A percentile compares a stretch with the other conserved stretches of the same genome.
Conservation (phyloP, 2,113 vertebrate species). For the Brevimyrus niger region DNA sequence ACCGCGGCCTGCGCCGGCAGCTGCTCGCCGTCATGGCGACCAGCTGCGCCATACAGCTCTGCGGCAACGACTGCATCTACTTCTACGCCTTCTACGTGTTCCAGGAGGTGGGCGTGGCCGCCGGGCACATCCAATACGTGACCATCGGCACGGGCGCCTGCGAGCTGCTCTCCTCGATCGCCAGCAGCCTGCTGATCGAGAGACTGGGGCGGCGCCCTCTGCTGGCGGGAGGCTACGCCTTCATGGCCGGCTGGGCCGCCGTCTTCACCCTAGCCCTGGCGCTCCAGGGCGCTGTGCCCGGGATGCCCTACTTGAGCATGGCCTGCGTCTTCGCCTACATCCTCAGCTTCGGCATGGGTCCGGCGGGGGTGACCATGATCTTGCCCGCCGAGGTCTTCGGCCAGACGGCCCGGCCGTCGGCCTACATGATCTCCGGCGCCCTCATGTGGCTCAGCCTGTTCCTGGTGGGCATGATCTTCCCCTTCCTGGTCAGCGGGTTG, state of each 20-base stretch:
- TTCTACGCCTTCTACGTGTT: constrained; percentile 79
- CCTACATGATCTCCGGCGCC: constrained; percentile 75
- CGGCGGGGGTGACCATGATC: constrained; percentile 79
- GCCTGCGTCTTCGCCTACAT: constrained; percentile 79
- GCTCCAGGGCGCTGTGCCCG: constrained; percentile 62
- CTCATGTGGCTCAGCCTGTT: constrained; percentile 77
- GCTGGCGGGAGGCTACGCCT: constrained; percentile 68
- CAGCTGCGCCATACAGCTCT: constrained; percentile 81
- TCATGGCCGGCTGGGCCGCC: constrained; percentile 70
- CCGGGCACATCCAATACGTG: constrained; percentile 66
- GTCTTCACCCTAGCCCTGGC: constrained; percentile 71
- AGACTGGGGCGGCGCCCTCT: constrained; percentile 61
- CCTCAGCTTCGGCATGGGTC: constrained; percentile 85
- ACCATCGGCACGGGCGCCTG: constrained; percentile 74
- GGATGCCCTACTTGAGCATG: constrained; percentile 80
- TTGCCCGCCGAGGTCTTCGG: constrained; percentile 80
- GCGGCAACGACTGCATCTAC: constrained; percentile 78
- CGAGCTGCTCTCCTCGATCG: constrained; percentile 60
- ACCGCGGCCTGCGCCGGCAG: constrained; percentile 55
- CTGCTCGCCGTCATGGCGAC: constrained; percentile 61
- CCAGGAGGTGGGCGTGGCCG: constrained; percentile 62
- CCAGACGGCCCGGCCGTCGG: constrained; percentile 71
- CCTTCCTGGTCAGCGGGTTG: constrained; percentile 67
- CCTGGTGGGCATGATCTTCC: constrained; percentile 70
- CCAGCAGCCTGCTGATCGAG: constrained; percentile 75